Base-by-base conservation (phyloP, 2,113 vertebrate genomes). In the Craseonycteris thonglongyai region DNA sequence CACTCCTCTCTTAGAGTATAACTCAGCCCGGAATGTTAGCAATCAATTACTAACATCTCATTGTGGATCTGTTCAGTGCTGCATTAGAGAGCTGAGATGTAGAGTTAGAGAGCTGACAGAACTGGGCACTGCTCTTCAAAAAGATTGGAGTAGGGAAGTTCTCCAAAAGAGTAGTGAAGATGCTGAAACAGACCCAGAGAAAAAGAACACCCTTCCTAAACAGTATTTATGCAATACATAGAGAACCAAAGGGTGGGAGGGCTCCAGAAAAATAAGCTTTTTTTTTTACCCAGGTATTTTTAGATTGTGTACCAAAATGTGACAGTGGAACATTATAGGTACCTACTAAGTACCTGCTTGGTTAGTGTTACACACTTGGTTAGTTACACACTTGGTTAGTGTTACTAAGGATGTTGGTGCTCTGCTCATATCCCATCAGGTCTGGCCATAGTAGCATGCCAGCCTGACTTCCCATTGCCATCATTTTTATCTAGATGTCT, bases 51-150 rank as follows among this genome's bases (percentile, higher is more conserved):
- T 47, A 19, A 63, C 22, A 69, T 81, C 51, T 15, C 42, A 12
- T 30, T 1, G 0, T n/a, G 47, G 18, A 38, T 63, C 63, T 51
- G 7, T 58, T 63, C 78, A 16, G 24, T 24, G 14, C 4, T 12
- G 1, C 35, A 10, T 74, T 21, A 22, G 12, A 65, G 12, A 69
- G 35, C 78, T 61, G 68, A 59, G 40, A 30, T 5, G 1, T 15
- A 7, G 6, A 7, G 7, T 10, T 80, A 0, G 1, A 69, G 63
- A 65, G 5, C 40, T n/a, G n/a, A n/a, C n/a, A n/a, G n/a, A n/a
- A 45, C 24, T 15, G 14, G 26, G 16, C 13, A 9, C 13, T 58
- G 28, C 3, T n/a, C 9, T 81, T 61, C 8, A 42, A 66, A 9
- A 87, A 83, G 45, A 47, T 35, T 26, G 24, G 8, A 78, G 42